Evolutionary conservation across 2,888 invertebrate genomes (phyloP).

Genomic region (Nemotelus nigrinus): DNA sequence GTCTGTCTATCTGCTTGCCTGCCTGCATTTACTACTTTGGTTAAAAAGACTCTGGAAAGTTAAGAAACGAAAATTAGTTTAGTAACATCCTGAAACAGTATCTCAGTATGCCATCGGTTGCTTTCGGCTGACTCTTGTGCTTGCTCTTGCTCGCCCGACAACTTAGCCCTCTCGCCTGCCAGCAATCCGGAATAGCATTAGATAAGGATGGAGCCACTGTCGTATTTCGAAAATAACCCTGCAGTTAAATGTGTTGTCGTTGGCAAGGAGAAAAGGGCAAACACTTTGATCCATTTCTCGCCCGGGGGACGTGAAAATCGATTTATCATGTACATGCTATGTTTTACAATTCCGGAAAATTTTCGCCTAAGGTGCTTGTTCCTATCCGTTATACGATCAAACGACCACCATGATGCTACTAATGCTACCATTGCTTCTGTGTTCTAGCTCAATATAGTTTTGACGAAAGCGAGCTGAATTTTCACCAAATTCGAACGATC

Average conservation of each 20-base stretch:
- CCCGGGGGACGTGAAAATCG: slow-evolving; percentile 51
- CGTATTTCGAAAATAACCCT: slow-evolving; percentile 18
- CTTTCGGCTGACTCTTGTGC: no score
- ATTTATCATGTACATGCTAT: slow-evolving; percentile 52
- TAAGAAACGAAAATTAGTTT: slow-evolving; percentile 52
- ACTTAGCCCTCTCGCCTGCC: no score
- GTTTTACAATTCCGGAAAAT: slow-evolving; percentile 52
- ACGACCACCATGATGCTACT: neutral
- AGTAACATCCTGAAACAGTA: slow-evolving; percentile 45
- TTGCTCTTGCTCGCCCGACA: no score
- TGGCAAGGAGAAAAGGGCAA: slow-evolving; percentile 42
- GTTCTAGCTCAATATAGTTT: slow-evolving; percentile 2
- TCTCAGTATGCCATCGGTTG: slow-evolving; percentile 1
- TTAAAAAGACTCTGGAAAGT: slow-evolving; percentile 51
- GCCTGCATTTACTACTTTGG: slow-evolving; percentile 42
- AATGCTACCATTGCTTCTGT: neutral
- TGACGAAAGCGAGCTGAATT: neutral
- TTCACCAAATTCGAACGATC: neutral
- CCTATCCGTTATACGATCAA: slow-evolving; percentile 15
- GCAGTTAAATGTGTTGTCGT: slow-evolving; percentile 31
- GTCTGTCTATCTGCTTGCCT: neutral
- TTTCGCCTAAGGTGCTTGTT: slow-evolving; percentile 45
- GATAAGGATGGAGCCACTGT: slow-evolving; percentile 6
- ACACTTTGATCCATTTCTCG: slow-evolving; percentile 52
- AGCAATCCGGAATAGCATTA: neutral